Evolutionary conservation across 1,140 invertebrate species (phyloP).

Genomic region (Acyrthosiphon pisum): DNA sequence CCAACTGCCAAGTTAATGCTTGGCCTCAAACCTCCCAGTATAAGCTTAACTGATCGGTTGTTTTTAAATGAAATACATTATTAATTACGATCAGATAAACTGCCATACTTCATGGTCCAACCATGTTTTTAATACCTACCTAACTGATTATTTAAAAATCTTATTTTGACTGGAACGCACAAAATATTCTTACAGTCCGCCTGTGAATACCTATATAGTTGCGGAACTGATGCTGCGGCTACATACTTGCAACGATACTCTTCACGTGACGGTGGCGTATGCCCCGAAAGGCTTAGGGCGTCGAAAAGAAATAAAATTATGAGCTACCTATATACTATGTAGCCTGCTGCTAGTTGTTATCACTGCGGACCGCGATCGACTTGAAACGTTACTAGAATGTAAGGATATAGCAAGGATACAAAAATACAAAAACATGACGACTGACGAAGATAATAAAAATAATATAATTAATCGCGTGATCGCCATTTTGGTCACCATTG

Average conservation of each 20-base stretch:
- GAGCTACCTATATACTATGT: background rate
- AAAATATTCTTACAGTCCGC: background rate
- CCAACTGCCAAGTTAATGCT: background rate
- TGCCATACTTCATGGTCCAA: background rate
- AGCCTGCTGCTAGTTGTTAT: background rate
- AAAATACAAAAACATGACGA: background rate
- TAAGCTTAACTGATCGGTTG: background rate
- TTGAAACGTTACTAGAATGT: background rate
- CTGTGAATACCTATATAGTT: background rate
- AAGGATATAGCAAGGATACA: background rate
- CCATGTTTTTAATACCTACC: background rate
- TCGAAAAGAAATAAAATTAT: background rate
- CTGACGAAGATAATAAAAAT: background rate
- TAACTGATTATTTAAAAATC: background rate
- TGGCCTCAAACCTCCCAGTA: background rate
- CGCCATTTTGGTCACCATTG: constrained; percentile 54
- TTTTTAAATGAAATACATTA: background rate
- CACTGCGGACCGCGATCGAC: background rate
- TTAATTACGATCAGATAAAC: background rate
- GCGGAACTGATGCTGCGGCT: background rate
- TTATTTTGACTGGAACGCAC: background rate
- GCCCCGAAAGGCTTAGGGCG: background rate
- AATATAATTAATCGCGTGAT: constrained; percentile 8
- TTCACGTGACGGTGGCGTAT: background rate
- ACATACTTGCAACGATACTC: background rate